Base-by-base conservation (phyloP, 2,113 vertebrate genomes). In the Anarrhichthys ocellatus region DNA sequence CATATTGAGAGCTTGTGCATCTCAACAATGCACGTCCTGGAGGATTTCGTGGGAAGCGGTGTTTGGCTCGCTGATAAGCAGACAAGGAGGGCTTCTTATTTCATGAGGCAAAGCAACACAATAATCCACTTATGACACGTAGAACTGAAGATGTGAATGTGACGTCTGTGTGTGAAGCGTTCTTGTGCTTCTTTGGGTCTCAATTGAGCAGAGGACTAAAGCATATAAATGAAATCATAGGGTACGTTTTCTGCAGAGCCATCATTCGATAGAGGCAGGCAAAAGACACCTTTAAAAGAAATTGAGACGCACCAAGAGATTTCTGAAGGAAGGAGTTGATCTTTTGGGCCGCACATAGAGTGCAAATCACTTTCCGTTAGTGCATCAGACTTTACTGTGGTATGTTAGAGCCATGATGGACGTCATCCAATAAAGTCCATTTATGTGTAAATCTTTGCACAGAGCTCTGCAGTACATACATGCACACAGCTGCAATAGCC, bases 391-490 rank as follows among this genome's bases (percentile, higher is more conserved):
- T 58, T 73, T 34, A 68, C 18, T 34, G 9, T 5, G 32, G 2
- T 32, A n/a, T 42, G 36, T 58, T 11, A 36, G 10, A 27, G 38
- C 36, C 10, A 17, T 56, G 66, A 82, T 63, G 34, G 56, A 44
- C 10, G 1, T 11, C 32, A 8, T 56, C 36, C 42, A 65, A 76
- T 62, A 46, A 58, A 76, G 66, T 76, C 34, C 9, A 76, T 63
- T 52, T 5, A 52, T 70, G 80, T 63, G 66, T 56, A 42, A 34
- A 75, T 62, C 42, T 74, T 73, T 13, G 14, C 17, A 38, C 62
- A 20, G 27, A 10, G 34, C 13, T 61, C 7, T 50, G 10, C 40
- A 34, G 14, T 10, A 13, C 59, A 38, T 11, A 50, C 10, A 18
- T 75, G 42, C n/a, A 52, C 18, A 32, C 24, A 59, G 11, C 7